Conservation (phyloP, 35 echinoderm and acorn worm species). For the Chiridota heheva region DNA sequence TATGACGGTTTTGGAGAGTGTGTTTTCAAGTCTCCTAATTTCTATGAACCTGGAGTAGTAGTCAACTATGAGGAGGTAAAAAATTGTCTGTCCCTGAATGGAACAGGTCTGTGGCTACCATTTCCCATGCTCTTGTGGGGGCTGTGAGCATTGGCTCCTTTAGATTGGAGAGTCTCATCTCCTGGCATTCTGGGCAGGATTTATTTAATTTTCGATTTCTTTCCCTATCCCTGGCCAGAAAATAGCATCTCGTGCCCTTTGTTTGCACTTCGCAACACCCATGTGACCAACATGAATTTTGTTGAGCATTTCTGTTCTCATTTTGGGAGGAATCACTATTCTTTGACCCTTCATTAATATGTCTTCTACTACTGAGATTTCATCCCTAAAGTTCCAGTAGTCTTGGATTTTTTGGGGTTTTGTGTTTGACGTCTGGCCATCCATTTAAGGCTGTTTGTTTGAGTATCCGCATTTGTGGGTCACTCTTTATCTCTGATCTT, state of each 20-base stretch:
- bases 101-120: constrained; percentile 25
- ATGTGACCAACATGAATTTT: constrained; percentile 51
- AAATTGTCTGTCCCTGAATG: constrained; percentile 10
- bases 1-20: constrained; percentile 45
- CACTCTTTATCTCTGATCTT: constrained; percentile 34
- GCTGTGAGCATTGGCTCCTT: constrained; percentile 16
- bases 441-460: constrained; percentile 41
- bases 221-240: constrained; percentile 44
- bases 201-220: constrained; percentile 44
- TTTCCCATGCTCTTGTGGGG: constrained; percentile 14
- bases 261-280: constrained; percentile 47
- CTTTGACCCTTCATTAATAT: constrained; percentile 61
- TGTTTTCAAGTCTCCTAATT: constrained; percentile 25
- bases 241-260: constrained; percentile 25
- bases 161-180: constrained; percentile 3
- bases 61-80: constrained; percentile 26
- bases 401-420: constrained; percentile 1
- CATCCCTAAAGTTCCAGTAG: constrained; percentile 73
- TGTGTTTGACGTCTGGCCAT: constrained; percentile 60
- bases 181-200: constrained; percentile 45
- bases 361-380: constrained; percentile 48
- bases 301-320: constrained; percentile 23
- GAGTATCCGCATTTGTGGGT: constrained; percentile 41
- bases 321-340: constrained; percentile 5
- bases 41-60: constrained; percentile 56